Evolutionary conservation across 2,797 vertebrate genomes (phyloP), one percentile per base, ranked within the genome.

Genomic region (Sarcophilus harrisii): DNA sequence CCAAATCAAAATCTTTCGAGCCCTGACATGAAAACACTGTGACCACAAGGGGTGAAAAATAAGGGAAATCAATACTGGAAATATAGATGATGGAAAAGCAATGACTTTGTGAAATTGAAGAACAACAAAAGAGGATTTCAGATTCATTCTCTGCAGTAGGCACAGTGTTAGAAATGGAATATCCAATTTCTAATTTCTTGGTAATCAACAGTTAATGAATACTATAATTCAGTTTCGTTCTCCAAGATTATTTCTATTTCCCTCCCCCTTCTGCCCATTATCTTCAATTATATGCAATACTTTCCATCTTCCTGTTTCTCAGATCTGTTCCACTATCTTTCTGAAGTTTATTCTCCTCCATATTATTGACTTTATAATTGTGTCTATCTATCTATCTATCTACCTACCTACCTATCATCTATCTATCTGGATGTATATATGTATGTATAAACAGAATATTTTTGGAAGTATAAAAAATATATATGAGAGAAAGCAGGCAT

Each of bases 171-270:
- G 92, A 95, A 96, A 96, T 90, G 73, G 52, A 96, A 94, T 96
- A 95, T 91, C 91, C 62, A 58, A 91, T 96, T 97, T 96, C 96
- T 95, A 95, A 97, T 93, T 94, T 95, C 60, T 60, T 92, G 73
- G 94, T 96, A 95, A 97, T 96, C 95, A 92, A 66, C 55, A 98
- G 73, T 95, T 97, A 97, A 96, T 96, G 94, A 96, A 95, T 94
- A 81, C 90, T 92, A 90, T 95, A 97, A 97, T 95, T 96, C 96
- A 94, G 94, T 93, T 97, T 60, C 95, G 93, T 94, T 96, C 97
- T 93, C 90, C 92, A 93, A 93, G 90, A 96, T 93, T 89, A 92
- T 95, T 95, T 96, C 0, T 96, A 32, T 87, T 93, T 93, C 91
- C 93, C 92, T 97, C 97, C 96, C 94, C 96, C 92, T 49, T 91